A percentile compares a stretch with the other conserved stretches of the same genome.
phyloP scores from a whole-genome alignment of 2,797 vertebrate species.

The Champsocephalus esox region DNA sequence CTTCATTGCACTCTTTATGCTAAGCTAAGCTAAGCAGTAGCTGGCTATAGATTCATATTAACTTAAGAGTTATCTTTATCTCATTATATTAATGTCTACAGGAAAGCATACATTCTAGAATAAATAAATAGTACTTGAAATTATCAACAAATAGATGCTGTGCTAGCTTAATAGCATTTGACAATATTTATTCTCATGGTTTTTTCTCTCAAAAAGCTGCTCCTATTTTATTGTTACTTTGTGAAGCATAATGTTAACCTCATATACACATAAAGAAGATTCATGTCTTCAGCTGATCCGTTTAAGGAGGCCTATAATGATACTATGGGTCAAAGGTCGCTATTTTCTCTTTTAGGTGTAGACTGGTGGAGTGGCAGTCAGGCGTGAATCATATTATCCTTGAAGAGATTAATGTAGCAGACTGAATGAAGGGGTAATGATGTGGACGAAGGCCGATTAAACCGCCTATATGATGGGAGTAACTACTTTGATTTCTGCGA shows the following conservation, averaged over 20 bases:
- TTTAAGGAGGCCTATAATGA: constrained; percentile 30
- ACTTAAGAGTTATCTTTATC: no score
- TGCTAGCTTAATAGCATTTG: no score
- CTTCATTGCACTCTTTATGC: no score
- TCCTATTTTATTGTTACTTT: constrained; percentile 3
- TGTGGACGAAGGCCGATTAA: constrained; percentile 68
- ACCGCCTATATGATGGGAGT: constrained; percentile 39
- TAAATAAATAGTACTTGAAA: no score
- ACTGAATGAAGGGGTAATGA: constrained; percentile 75
- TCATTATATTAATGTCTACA: no score
- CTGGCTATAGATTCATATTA: no score
- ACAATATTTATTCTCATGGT: no score
- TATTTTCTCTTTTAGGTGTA: constrained; percentile 60
- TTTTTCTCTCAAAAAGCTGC: no score
- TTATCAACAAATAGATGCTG: no score
- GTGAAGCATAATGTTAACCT: constrained; percentile 14
- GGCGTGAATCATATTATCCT: constrained; percentile 76
- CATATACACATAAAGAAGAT: constrained; percentile 41
- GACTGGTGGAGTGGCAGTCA: constrained; percentile 68
- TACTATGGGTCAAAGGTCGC: constrained; percentile 67
- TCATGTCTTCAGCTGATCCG: constrained; percentile 37
- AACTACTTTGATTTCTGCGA: constrained; percentile 39
- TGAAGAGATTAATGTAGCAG: constrained; percentile 74
- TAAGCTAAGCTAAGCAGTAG: no score
- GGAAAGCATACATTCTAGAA: no score